Conservation (phyloP, 2,113 vertebrate genomes). For the Microcebus griseorufus region DNA sequence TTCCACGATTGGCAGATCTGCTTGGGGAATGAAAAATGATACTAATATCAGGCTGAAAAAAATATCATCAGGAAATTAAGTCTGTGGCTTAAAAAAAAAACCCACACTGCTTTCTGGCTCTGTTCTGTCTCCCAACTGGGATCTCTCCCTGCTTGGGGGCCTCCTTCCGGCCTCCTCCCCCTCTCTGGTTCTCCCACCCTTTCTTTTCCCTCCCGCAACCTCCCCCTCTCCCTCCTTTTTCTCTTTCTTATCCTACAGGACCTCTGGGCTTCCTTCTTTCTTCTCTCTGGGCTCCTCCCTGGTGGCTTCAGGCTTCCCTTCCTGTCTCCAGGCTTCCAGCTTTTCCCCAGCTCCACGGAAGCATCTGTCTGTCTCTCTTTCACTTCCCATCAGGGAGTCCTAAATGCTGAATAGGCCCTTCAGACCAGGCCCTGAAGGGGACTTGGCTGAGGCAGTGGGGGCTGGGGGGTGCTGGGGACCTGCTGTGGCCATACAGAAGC, state of each 20-base stretch:
- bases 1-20: not conserved
- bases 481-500: constrained; percentile 68
- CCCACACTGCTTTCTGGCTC: constrained; percentile 43
- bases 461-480: constrained; percentile 29
- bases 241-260: constrained; percentile 7
- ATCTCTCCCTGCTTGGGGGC: not conserved
- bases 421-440: constrained; percentile 61
- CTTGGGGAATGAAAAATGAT: constrained; percentile 50
- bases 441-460: constrained; percentile 46
- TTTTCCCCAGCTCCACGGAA: constrained; percentile 33
- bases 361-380: constrained; percentile 58
- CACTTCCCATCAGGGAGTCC: constrained; percentile 63
- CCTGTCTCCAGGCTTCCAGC: constrained; percentile 43
- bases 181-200: not conserved
- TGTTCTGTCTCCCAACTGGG: constrained; percentile 15
- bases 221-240: not conserved
- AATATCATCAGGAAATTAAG: constrained; percentile 60
- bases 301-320: constrained; percentile 32
- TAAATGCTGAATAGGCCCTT: constrained; percentile 74
- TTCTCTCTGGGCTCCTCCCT: not conserved
- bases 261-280: not conserved
- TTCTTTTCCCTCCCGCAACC: not conserved
- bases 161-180: constrained; percentile 16
- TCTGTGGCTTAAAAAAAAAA: constrained; percentile 46
- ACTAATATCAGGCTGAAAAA: constrained; percentile 41